phyloP scores from a whole-genome alignment of 2,888 invertebrate genomes.

The Celastrina argiolus region DNA sequence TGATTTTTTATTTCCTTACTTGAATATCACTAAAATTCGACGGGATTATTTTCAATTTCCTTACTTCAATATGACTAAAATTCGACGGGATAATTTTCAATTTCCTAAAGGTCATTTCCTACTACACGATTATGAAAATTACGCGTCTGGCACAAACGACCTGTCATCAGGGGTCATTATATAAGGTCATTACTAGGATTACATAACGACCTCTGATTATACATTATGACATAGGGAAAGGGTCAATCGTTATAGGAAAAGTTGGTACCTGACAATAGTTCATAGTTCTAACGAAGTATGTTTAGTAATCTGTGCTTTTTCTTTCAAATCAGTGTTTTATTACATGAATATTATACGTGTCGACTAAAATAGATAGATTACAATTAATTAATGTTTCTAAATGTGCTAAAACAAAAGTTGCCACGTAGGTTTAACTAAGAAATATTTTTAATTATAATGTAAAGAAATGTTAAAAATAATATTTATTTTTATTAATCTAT shows the following conservation, averaged over 20 bases:
- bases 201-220: conserved; percentile 7
- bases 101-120: not conserved
- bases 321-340: not conserved
- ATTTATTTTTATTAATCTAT: too few species aligned
- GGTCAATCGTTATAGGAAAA: not conserved
- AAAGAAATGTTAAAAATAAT: too few species aligned
- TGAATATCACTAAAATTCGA: too few species aligned
- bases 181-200: not conserved
- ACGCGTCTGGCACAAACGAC: not conserved
- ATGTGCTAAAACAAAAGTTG: too few species aligned
- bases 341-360: not conserved
- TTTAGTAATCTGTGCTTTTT: not conserved
- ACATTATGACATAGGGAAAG: not conserved
- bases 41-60: too few species aligned
- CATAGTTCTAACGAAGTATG: not conserved
- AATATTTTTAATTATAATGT: too few species aligned
- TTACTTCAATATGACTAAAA: too few species aligned
- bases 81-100: not conserved
- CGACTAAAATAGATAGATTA: too few species aligned
- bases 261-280: not conserved
- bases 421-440: too few species aligned
- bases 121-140: not conserved
- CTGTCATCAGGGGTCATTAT: conserved; percentile 2
- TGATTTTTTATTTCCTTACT: too few species aligned
- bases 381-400: too few species aligned